These are phyloP conservation scores for Pangasius macronema DNA, from an alignment of 2,797 vertebrate genomes.

Conservation along the genomic window DNA sequence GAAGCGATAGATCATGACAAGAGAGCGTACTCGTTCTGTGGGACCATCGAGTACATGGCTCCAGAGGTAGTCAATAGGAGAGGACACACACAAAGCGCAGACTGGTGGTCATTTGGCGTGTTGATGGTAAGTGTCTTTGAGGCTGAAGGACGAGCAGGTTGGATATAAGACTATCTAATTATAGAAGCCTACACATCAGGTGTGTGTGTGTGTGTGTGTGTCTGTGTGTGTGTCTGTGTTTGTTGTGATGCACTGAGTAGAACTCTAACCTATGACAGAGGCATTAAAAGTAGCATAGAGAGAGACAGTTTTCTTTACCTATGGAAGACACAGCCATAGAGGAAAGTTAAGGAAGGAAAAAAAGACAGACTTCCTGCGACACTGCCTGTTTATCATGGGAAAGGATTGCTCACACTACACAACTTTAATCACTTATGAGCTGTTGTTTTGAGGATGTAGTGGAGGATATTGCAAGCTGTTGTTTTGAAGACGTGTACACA, in stretches of 20 bases:
- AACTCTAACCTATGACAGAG: background rate
- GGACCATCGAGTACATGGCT: slow-evolving; percentile 98
- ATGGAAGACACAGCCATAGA: background rate
- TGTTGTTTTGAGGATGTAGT: too few relatives aligned
- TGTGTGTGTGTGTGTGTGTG: background rate
- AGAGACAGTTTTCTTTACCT: background rate
- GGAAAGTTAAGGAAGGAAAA: background rate
- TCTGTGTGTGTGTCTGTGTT: background rate
- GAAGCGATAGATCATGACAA: slow-evolving; percentile 96
- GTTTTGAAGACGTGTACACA: background rate
- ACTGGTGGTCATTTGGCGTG: slow-evolving; percentile 98
- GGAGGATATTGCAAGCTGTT: too few relatives aligned
- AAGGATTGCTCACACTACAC: background rate
- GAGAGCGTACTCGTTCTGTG: slow-evolving; percentile 94
- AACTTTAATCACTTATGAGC: background rate
- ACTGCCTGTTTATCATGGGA: background rate
- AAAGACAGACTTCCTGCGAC: background rate
- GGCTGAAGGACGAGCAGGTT: background rate
- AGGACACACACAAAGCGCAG: slow-evolving; percentile 93
- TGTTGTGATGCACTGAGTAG: background rate
- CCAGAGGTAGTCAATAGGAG: slow-evolving; percentile 96
- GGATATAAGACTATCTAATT: background rate
- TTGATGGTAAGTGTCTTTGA: slow-evolving; percentile 83
- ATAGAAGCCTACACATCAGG: background rate
- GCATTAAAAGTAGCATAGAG: background rate